Percentiles rank a stretch among this genome's conserved stretches.
phyloP scores from a whole-genome alignment of 30 jellyfish, hydroid and myxozoan species.

The Aurelia sp. region DNA sequence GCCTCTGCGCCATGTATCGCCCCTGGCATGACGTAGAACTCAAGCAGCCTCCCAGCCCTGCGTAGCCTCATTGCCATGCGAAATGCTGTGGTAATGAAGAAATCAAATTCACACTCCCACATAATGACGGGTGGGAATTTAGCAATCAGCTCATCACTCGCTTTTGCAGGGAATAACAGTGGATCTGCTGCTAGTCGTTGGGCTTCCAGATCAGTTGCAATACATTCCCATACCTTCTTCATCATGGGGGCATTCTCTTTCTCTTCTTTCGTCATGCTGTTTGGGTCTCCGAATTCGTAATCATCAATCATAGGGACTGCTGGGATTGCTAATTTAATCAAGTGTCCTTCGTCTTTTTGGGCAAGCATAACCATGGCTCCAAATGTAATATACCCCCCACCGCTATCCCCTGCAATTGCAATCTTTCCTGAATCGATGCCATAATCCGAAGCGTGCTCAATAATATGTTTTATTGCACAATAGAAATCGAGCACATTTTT shows the following conservation, averaged over 20 bases:
- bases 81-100: slow-evolving; percentile 23
- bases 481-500: slow-evolving; percentile 56
- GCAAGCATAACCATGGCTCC: slow-evolving; percentile 65
- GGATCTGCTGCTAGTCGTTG: slow-evolving; percentile 51
- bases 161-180: slow-evolving; percentile 65
- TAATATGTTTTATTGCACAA: slow-evolving; percentile 39
- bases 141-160: slow-evolving; percentile 36
- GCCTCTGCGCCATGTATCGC: slow-evolving; percentile 15
- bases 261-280: slow-evolving; percentile 57
- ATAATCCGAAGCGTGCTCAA: slow-evolving; percentile 35
- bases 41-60: slow-evolving; percentile 60
- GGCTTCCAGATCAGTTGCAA: slow-evolving; percentile 44
- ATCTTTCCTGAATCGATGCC: slow-evolving; percentile 53
- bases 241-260: background rate
- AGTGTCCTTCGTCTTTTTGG: slow-evolving; percentile 37
- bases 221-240: slow-evolving; percentile 32
- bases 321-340: slow-evolving; percentile 34
- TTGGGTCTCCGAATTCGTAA: slow-evolving; percentile 39
- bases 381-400: slow-evolving; percentile 54
- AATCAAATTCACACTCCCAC: slow-evolving; percentile 44
- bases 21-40: slow-evolving; percentile 50
- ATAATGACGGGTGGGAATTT: slow-evolving; percentile 50
- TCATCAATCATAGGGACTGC: slow-evolving; percentile 51
- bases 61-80: slow-evolving; percentile 59
- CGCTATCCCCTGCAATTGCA: slow-evolving; percentile 64